Evolutionary conservation across 2,888 invertebrate genomes (phyloP).

Genomic region (Crepidodera aurea): DNA sequence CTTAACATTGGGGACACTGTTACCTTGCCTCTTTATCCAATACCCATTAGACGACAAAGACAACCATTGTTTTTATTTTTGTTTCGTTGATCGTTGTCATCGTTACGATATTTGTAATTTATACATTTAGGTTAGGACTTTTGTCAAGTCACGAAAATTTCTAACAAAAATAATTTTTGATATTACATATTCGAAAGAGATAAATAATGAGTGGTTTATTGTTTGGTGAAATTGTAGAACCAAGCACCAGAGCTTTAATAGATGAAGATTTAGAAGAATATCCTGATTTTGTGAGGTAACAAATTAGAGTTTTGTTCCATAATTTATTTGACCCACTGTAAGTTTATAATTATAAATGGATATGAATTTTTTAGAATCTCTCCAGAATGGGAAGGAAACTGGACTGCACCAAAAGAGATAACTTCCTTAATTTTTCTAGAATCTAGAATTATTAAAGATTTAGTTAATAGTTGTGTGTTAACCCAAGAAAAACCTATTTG

Average conservation of each 20-base stretch:
- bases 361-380: slow-evolving; percentile 42
- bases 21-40: no score
- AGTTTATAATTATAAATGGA: no score
- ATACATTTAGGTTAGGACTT: no score
- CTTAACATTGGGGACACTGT: no score
- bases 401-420: slow-evolving; percentile 38
- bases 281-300: slow-evolving; percentile 47
- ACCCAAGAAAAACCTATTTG: slow-evolving; percentile 31
- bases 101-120: no score
- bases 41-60: no score
- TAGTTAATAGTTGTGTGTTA: slow-evolving; percentile 38
- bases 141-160: no score
- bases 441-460: slow-evolving; percentile 37
- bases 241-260: slow-evolving; percentile 56
- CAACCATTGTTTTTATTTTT: no score
- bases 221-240: slow-evolving; percentile 60
- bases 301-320: slow-evolving; percentile 9
- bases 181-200: no score
- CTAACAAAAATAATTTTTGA: no score
- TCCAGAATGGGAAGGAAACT: slow-evolving; percentile 44
- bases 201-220: slow-evolving; percentile 43
- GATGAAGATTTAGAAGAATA: slow-evolving; percentile 55
- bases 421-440: slow-evolving; percentile 47
- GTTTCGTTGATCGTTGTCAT: no score
- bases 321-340: no score